Percentiles rank a stretch among this genome's conserved stretches.
phyloP scores from a whole-genome alignment of 2,797 vertebrate genomes.

The Gephyroberyx darwinii region DNA sequence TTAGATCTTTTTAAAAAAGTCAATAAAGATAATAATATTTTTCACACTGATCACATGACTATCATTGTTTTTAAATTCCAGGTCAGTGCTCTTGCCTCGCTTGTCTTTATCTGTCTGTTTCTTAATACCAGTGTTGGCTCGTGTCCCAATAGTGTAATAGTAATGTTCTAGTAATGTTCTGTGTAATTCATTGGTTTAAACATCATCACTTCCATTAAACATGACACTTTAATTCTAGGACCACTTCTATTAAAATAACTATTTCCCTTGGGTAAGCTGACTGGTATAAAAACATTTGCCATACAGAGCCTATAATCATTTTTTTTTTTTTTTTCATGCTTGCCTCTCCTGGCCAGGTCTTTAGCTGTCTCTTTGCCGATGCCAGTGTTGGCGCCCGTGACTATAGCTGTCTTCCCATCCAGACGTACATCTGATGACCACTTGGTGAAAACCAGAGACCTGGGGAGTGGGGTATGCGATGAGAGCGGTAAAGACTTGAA shows the following conservation, averaged over 20 bases:
- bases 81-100: neutral
- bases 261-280: neutral
- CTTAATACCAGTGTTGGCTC: too few relatives aligned
- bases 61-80: neutral
- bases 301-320: neutral
- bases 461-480: slow-evolving; percentile 24
- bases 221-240: too few relatives aligned
- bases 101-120: neutral
- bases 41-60: too few relatives aligned
- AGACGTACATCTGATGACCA: slow-evolving; percentile 76
- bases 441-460: slow-evolving; percentile 69
- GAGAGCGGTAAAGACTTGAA: neutral
- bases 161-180: too few relatives aligned
- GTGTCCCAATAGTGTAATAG: too few relatives aligned
- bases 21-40: too few relatives aligned
- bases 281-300: neutral
- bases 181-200: too few relatives aligned
- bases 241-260: too few relatives aligned
- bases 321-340: slow-evolving; percentile 24
- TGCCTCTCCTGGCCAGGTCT: slow-evolving; percentile 78
- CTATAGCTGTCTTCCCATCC: slow-evolving; percentile 79
- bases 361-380: slow-evolving; percentile 81
- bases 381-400: slow-evolving; percentile 77
- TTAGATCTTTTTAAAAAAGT: too few relatives aligned
- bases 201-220: too few relatives aligned